Evolutionary conservation across 1,140 invertebrate genomes (phyloP).

Genomic region (Sitobion miscanthi): DNA sequence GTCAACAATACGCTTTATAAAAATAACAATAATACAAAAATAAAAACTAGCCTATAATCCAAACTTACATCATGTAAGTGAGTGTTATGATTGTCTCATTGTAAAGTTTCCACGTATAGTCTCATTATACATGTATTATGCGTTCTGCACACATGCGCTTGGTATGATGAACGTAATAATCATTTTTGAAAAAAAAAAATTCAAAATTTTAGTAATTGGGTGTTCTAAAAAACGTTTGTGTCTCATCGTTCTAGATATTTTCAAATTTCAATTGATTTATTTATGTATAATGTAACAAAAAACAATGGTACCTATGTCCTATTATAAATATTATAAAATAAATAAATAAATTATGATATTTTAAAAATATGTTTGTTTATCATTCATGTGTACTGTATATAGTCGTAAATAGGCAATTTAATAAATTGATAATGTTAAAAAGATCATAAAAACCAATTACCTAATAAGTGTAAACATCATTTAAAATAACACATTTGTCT

Average conservation of each 20-base stretch:
- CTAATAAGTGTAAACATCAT: neutral
- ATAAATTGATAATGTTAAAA: neutral
- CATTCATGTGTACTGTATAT: neutral
- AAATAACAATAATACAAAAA: conserved; percentile 41
- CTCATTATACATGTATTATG: neutral
- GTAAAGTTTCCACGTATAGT: conserved; percentile 11
- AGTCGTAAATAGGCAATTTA: neutral
- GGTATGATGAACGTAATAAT: neutral
- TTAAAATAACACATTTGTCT: neutral
- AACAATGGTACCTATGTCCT: neutral
- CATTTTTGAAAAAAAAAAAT: neutral
- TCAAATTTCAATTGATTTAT: neutral
- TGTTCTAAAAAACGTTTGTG: neutral
- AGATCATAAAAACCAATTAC: neutral
- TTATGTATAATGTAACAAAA: neutral
- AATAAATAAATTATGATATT: too few relatives aligned
- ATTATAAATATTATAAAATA: too few relatives aligned
- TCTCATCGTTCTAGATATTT: neutral
- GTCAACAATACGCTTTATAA: conserved; percentile 52
- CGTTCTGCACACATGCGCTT: neutral
- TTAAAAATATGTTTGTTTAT: neutral
- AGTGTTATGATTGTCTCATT: conserved; percentile 44
- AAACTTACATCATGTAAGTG: conserved; percentile 39
- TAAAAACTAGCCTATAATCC: conserved; percentile 28
- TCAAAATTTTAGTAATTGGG: neutral